Conservation (phyloP, 2,888 invertebrate species). For the Dusona sp. region DNA sequence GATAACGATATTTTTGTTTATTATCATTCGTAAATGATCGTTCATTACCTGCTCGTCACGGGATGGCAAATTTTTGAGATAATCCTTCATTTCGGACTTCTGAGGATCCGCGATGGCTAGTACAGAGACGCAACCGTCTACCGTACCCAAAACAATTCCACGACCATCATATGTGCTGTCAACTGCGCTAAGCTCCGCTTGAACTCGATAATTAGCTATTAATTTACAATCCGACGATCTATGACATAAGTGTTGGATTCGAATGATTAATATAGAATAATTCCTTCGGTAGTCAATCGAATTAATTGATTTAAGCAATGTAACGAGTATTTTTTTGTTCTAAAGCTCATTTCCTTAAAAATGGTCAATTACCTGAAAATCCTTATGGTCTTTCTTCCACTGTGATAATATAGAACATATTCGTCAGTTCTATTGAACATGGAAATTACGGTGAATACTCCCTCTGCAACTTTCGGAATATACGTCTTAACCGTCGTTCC, state of each 20-base stretch:
- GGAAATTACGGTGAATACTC: slow-evolving; percentile 98
- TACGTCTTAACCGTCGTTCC: slow-evolving; percentile 95
- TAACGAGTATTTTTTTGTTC: background rate
- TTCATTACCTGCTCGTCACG: slow-evolving; percentile 88
- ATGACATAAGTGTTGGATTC: slow-evolving; percentile 51
- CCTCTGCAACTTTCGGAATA: slow-evolving; percentile 97
- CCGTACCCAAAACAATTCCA: slow-evolving; percentile 94
- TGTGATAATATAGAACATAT: slow-evolving; percentile 98
- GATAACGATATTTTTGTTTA: background rate
- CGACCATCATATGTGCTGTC: slow-evolving; percentile 94
- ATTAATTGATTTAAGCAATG: background rate
- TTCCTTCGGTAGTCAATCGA: background rate
- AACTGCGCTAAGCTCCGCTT: slow-evolving; percentile 94
- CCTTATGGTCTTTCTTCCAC: slow-evolving; percentile 96
- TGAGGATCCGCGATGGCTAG: slow-evolving; percentile 91
- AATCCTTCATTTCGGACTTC: slow-evolving; percentile 88
- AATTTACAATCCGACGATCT: slow-evolving; percentile 95
- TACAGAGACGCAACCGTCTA: slow-evolving; percentile 97
- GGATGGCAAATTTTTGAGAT: slow-evolving; percentile 89
- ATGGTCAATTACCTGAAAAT: slow-evolving; percentile 90
- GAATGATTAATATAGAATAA: background rate
- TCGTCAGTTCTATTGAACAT: slow-evolving; percentile 97
- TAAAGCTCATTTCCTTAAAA: background rate
- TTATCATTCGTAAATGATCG: background rate
- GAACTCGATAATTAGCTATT: slow-evolving; percentile 96